phyloP scores from a whole-genome alignment of 2,113 vertebrate species.

The Peromyscus polionotus region DNA sequence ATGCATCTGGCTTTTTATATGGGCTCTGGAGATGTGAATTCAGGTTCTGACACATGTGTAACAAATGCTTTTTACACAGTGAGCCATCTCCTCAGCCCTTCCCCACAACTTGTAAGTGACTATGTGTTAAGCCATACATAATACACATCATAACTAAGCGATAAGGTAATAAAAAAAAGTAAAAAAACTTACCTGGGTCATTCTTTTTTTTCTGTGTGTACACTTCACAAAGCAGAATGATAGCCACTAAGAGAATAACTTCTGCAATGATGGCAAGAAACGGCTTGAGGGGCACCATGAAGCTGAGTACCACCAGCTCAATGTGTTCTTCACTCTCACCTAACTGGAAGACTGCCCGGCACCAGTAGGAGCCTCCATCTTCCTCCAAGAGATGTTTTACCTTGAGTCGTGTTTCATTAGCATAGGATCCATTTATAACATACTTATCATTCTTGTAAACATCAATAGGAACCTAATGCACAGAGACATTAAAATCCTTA shows the following conservation, averaged over 20 bases:
- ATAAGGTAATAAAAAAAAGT: not conserved
- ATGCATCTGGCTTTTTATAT: not conserved
- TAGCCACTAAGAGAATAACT: slow-evolving; percentile 88
- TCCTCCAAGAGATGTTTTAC: slow-evolving; percentile 86
- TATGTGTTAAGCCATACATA: not conserved
- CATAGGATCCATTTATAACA: not conserved
- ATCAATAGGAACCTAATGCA: slow-evolving; percentile 78
- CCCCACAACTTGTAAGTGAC: not conserved
- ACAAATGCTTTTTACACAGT: not conserved
- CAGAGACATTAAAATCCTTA: slow-evolving; percentile 49
- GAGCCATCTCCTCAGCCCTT: not conserved
- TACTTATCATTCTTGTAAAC: slow-evolving; percentile 79
- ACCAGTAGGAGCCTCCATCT: slow-evolving; percentile 90
- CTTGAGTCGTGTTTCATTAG: slow-evolving; percentile 81
- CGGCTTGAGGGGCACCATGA: slow-evolving; percentile 92
- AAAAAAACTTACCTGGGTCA: slow-evolving; percentile 72
- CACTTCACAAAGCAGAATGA: slow-evolving; percentile 90
- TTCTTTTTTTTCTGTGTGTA: slow-evolving; percentile 81
- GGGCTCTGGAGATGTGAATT: not conserved
- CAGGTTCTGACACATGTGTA: not conserved
- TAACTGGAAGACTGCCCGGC: slow-evolving; percentile 88
- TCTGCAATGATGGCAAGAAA: slow-evolving; percentile 91
- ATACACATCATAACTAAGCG: not conserved
- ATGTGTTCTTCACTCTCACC: slow-evolving; percentile 74
- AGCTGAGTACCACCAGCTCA: slow-evolving; percentile 89